These are phyloP conservation scores for Prinia subflava DNA, from an alignment of 2,113 vertebrate species.

Conservation along the genomic window DNA sequence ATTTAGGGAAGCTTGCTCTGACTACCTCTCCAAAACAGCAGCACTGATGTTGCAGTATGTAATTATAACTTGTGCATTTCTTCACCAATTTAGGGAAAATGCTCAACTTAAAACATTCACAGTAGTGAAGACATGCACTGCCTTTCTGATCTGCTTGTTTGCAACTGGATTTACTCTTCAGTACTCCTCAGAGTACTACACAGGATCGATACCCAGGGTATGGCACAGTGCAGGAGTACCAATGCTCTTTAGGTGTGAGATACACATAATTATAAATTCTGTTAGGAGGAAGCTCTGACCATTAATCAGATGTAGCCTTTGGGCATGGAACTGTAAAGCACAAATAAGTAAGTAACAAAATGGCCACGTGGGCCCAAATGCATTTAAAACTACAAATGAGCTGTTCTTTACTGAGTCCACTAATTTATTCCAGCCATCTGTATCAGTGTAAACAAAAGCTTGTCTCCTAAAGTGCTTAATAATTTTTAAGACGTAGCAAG, in stretches of 20 bases:
- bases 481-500: constrained; percentile 28
- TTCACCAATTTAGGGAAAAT: background rate
- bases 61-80: background rate
- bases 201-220: background rate
- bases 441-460: constrained; percentile 63
- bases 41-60: background rate
- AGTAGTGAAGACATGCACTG: background rate
- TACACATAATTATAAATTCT: background rate
- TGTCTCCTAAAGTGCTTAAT: constrained; percentile 63
- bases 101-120: background rate
- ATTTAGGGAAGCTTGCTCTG: background rate
- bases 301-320: background rate
- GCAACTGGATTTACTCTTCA: background rate
- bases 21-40: background rate
- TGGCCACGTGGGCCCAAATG: constrained; percentile 61
- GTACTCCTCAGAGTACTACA: background rate
- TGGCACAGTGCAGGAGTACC: background rate
- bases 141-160: background rate
- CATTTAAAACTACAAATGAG: constrained; percentile 72
- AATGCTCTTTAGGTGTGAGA: background rate
- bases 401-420: constrained; percentile 60
- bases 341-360: constrained; percentile 57
- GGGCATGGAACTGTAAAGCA: background rate
- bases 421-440: constrained; percentile 81
- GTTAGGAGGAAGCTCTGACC: background rate